These are phyloP conservation scores for Oscheius sp. DNA, from an alignment of 1,140 invertebrate genomes.

Conservation along the genomic window DNA sequence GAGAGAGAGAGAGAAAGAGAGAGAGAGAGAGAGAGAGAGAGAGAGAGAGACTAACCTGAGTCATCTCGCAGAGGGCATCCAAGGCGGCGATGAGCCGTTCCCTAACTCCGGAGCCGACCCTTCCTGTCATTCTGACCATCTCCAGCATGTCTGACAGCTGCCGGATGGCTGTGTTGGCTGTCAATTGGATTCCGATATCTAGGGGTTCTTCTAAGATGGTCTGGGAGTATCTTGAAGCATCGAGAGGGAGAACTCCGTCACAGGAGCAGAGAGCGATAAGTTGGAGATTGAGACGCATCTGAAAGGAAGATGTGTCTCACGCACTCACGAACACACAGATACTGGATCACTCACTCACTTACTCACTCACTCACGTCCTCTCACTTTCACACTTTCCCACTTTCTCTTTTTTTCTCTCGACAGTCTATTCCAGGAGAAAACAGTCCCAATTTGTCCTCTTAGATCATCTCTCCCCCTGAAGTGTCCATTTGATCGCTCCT, in stretches of 20 bases:
- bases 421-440: too few species aligned
- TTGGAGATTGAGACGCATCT: conserved; percentile 94
- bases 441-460: too few species aligned
- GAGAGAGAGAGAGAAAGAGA: too few species aligned
- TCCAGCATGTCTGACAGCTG: conserved; percentile 79
- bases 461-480: too few species aligned
- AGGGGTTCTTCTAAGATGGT: conserved; percentile 53
- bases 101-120: conserved; percentile 59
- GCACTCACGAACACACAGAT: too few species aligned
- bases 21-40: too few species aligned
- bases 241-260: conserved; percentile 74
- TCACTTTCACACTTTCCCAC: too few species aligned
- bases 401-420: too few species aligned
- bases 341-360: too few species aligned
- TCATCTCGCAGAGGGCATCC: conserved; percentile 86
- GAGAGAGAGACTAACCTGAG: too few species aligned
- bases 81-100: conserved; percentile 75
- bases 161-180: conserved; percentile 76
- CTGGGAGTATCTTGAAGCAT: conserved; percentile 49
- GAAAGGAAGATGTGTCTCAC: conserved; percentile 71
- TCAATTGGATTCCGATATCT: conserved; percentile 65
- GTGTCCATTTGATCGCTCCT: too few species aligned
- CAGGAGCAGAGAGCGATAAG: conserved; percentile 94
- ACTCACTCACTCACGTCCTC: too few species aligned
- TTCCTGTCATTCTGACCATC: conserved; percentile 72